Conservation (phyloP, 1,140 invertebrate genomes). For the Gryon sp. region DNA sequence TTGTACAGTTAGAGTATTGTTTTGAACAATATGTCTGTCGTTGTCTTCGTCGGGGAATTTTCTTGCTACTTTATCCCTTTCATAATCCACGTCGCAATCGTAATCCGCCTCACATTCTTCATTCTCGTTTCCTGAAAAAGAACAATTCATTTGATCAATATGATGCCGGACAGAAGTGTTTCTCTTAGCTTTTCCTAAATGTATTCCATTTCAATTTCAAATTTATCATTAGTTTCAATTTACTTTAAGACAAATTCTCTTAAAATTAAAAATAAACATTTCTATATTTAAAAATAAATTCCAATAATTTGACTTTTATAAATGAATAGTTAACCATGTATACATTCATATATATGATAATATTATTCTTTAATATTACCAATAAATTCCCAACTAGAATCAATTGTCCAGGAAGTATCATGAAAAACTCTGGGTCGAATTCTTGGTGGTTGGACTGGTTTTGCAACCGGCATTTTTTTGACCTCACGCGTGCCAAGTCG, state of each 20-base stretch:
- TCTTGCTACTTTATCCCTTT: conserved; percentile 72
- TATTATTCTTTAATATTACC: conserved; percentile 80
- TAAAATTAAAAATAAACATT: too few species aligned
- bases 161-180: too few species aligned
- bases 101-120: conserved; percentile 79
- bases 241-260: too few species aligned
- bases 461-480: conserved; percentile 82
- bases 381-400: conserved; percentile 93
- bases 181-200: too few species aligned
- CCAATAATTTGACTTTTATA: too few species aligned
- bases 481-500: conserved; percentile 77
- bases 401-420: conserved; percentile 89
- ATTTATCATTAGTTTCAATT: too few species aligned
- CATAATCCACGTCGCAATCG: conserved; percentile 78
- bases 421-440: conserved; percentile 82
- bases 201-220: too few species aligned
- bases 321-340: too few species aligned
- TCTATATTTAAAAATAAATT: too few species aligned
- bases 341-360: too few species aligned
- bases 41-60: conserved; percentile 77
- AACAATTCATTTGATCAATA: conserved; percentile 43
- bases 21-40: conserved; percentile 78
- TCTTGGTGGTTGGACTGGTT: conserved; percentile 85
- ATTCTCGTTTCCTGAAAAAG: conserved; percentile 75
- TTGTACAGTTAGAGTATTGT: conserved; percentile 82